Conservation (phyloP, 2,113 vertebrate species). For the Lepidiolamprologus cunningtoni region DNA sequence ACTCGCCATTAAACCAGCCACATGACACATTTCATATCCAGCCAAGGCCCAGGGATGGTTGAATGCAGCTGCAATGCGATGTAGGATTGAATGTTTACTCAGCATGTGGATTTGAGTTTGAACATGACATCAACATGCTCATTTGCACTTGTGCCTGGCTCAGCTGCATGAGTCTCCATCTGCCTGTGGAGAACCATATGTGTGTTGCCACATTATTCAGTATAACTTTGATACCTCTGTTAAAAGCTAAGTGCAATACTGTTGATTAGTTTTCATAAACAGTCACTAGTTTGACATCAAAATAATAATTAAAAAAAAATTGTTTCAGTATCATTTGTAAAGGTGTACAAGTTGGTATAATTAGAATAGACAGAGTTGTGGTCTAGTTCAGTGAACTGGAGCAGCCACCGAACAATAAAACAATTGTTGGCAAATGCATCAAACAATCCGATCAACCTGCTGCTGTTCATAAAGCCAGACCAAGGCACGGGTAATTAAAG, state of each 20-base stretch:
- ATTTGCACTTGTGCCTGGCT: slow-evolving; percentile 36
- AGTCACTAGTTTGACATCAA: neutral
- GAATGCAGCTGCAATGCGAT: neutral
- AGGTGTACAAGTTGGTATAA: neutral
- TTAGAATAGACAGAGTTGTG: neutral
- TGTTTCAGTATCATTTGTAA: neutral
- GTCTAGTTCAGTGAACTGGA: neutral
- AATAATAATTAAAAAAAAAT: neutral
- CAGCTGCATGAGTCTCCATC: slow-evolving; percentile 42
- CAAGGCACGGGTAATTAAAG: neutral
- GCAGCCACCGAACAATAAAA: neutral
- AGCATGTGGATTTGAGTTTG: slow-evolving; percentile 46
- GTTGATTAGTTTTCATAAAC: neutral
- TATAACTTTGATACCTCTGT: neutral
- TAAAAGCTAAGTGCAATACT: neutral
- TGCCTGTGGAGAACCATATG: neutral
- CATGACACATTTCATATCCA: slow-evolving; percentile 7
- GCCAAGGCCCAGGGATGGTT: neutral
- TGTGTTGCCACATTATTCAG: neutral
- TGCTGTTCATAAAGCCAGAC: neutral
- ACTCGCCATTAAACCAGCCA: neutral
- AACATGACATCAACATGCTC: slow-evolving; percentile 27
- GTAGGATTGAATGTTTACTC: slow-evolving; percentile 2
- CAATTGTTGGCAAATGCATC: neutral
- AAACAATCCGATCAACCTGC: neutral